Evolutionary conservation across 1,140 invertebrate genomes (phyloP).

Genomic region (Scaptodrosophila lebanonensis): DNA sequence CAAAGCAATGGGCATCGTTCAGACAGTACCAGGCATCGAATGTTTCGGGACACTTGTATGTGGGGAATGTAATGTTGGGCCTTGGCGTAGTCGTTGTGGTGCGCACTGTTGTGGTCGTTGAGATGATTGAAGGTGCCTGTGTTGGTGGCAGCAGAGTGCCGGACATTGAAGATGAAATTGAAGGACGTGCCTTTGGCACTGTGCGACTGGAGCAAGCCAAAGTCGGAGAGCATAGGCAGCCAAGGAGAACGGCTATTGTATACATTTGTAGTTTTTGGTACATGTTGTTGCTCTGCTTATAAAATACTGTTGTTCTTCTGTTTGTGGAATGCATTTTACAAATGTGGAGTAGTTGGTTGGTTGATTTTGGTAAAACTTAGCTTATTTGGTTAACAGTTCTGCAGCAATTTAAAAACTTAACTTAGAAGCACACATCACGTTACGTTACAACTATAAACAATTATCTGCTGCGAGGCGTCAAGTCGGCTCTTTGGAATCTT

Average conservation of each 20-base stretch:
- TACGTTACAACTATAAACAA: constrained; percentile 45
- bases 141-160: constrained; percentile 77
- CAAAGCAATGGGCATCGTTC: constrained; percentile 95
- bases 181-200: constrained; percentile 86
- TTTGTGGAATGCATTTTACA: constrained; percentile 33
- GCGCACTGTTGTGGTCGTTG: constrained; percentile 66
- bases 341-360: constrained; percentile 6
- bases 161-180: constrained; percentile 63
- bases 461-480: constrained; percentile 46
- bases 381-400: constrained; percentile 32
- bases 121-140: constrained; percentile 14
- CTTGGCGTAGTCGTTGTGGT: constrained; percentile 83
- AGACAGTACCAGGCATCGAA: constrained; percentile 96
- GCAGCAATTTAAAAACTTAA: constrained; percentile 43
- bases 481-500: constrained; percentile 52
- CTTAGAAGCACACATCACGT: constrained; percentile 8
- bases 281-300: constrained; percentile 7
- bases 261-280: constrained; percentile 12
- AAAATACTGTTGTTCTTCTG: constrained; percentile 15
- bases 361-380: constrained; percentile 2
- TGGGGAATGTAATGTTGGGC: constrained; percentile 96
- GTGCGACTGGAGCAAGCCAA: constrained; percentile 89
- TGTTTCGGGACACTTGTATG: constrained; percentile 92
- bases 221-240: constrained; percentile 35
- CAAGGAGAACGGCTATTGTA: constrained; percentile 38